Evolutionary conservation across 2,797 vertebrate genomes (phyloP).

Genomic region (Eleutherodactylus coqui): DNA sequence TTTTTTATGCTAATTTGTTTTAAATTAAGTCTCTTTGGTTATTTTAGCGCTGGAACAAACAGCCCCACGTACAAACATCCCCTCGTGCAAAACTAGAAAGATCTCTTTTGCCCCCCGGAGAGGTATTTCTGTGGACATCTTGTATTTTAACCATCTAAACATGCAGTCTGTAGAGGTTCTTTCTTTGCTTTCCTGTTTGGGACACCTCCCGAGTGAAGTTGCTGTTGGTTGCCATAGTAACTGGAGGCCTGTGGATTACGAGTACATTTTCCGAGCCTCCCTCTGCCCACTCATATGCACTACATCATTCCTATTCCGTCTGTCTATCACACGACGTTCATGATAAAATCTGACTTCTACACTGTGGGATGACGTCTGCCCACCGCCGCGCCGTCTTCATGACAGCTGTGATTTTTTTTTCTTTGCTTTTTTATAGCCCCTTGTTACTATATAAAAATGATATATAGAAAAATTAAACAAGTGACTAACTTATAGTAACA

Average conservation of each 20-base stretch:
- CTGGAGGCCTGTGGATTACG: conserved; percentile 85
- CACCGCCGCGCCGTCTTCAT: not conserved
- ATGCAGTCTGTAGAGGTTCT: conserved; percentile 59
- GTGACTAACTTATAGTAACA: not conserved
- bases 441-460: no score
- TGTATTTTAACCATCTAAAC: not conserved
- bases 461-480: no score
- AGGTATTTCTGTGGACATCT: no score
- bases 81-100: no score
- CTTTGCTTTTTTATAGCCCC: not conserved
- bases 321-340: not conserved
- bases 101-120: no score
- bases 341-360: not conserved
- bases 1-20: no score
- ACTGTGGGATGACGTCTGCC: not conserved
- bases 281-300: conserved; percentile 83
- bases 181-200: conserved; percentile 76
- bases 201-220: conserved; percentile 75
- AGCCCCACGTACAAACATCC: no score
- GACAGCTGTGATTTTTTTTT: not conserved
- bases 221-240: conserved; percentile 82
- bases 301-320: conserved; percentile 65
- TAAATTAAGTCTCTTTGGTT: no score
- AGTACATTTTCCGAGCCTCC: conserved; percentile 85
- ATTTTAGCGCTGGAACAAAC: no score